These are phyloP conservation scores for Lepidotrigona ventralis DNA, from an alignment of 1,140 invertebrate species.

Conservation along the genomic window DNA sequence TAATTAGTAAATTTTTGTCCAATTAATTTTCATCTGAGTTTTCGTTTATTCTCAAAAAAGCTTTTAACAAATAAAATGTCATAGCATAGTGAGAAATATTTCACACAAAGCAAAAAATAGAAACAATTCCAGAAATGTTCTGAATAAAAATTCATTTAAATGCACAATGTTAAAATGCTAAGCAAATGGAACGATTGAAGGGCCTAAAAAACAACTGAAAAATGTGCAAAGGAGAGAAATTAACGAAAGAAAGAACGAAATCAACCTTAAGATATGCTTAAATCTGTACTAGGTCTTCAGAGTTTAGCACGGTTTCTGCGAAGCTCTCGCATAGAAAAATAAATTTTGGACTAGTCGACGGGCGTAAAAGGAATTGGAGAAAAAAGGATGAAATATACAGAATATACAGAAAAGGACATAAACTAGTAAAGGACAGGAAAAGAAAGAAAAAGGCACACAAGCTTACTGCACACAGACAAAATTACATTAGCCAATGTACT, in stretches of 20 bases:
- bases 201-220: background rate
- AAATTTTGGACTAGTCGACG: constrained; percentile 51
- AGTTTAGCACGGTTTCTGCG: constrained; percentile 51
- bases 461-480: constrained; percentile 53
- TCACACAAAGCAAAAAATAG: background rate
- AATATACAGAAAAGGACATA: constrained; percentile 1
- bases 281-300: constrained; percentile 46
- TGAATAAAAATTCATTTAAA: background rate
- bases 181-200: background rate
- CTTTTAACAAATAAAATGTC: background rate
- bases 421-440: constrained; percentile 16
- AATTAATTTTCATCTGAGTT: background rate
- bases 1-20: too few relatives aligned
- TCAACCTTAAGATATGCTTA: constrained; percentile 31
- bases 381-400: constrained; percentile 4
- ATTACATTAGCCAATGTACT: constrained; percentile 64
- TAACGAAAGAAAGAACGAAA: background rate
- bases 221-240: background rate
- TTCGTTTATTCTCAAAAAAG: background rate
- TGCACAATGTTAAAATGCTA: background rate
- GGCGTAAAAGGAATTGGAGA: constrained; percentile 11
- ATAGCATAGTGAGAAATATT: background rate
- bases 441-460: constrained; percentile 1
- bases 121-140: background rate
- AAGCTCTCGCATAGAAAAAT: constrained; percentile 56